Conservation (phyloP, 2,888 invertebrate species). For the Apamea monoglypha region DNA sequence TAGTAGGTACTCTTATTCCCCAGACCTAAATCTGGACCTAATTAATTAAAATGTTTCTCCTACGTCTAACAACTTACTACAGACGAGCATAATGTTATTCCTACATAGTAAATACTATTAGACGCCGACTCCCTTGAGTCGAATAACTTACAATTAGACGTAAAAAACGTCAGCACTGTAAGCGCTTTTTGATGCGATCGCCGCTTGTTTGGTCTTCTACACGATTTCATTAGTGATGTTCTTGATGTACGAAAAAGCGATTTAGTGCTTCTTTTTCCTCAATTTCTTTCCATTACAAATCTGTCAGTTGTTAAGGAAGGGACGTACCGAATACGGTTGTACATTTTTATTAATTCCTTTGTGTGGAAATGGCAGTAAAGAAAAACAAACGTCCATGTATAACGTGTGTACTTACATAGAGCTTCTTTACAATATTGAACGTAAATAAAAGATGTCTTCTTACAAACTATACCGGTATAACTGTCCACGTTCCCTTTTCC, state of each 20-base stretch:
- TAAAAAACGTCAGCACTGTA: constrained; percentile 80
- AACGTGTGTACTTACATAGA: not conserved
- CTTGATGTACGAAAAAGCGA: constrained; percentile 75
- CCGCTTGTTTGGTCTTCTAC: constrained; percentile 77
- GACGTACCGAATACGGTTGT: constrained; percentile 21
- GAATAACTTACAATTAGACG: constrained; percentile 83
- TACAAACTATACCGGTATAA: not conserved
- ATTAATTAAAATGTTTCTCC: constrained; percentile 51
- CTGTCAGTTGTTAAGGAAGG: constrained; percentile 40
- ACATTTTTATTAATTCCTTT: constrained; percentile 53
- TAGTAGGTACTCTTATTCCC: not conserved
- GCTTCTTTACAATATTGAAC: not conserved
- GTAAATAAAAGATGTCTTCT: constrained; percentile 8
- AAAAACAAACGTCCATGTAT: constrained; percentile 11
- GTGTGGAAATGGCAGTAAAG: constrained; percentile 31
- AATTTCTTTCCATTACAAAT: constrained; percentile 57
- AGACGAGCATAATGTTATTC: constrained; percentile 64
- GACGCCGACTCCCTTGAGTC: constrained; percentile 66
- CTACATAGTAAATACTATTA: constrained; percentile 64
- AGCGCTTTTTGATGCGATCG: constrained; percentile 86
- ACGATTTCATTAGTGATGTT: constrained; percentile 83
- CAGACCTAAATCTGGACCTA: constrained; percentile 24
- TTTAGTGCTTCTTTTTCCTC: constrained; percentile 54
- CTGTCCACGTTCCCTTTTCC: not conserved
- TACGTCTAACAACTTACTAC: constrained; percentile 39